These are phyloP conservation scores for Halcyon malimbica DNA, from an alignment of 2,113 vertebrate genomes.

Conservation along the genomic window DNA sequence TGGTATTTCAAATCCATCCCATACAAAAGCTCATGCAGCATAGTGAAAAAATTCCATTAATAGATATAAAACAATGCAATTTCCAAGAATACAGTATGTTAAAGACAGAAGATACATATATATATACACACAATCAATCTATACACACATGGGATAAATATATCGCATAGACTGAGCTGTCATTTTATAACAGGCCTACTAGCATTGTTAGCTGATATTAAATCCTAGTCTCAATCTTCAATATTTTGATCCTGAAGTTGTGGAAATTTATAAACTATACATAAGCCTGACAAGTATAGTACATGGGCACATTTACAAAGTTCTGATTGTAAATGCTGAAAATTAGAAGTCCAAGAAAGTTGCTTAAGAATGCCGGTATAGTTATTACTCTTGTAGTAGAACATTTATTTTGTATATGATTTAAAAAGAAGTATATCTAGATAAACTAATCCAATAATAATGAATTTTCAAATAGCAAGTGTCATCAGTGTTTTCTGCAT, in stretches of 20 bases:
- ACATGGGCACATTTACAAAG: neutral
- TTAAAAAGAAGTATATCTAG: neutral
- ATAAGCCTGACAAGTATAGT: neutral
- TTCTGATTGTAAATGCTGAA: neutral
- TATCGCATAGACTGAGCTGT: neutral
- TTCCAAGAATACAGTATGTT: neutral
- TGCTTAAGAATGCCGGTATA: neutral
- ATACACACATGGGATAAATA: neutral
- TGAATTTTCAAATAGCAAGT: neutral
- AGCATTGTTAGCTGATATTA: neutral
- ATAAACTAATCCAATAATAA: neutral
- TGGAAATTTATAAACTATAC: neutral
- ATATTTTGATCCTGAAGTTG: neutral
- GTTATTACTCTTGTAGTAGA: neutral
- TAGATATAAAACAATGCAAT: neutral
- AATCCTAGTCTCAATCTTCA: neutral
- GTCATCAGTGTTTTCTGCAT: neutral
- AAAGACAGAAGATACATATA: neutral
- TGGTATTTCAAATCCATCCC: neutral
- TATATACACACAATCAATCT: neutral
- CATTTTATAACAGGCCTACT: neutral
- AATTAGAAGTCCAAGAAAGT: neutral
- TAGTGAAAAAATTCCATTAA: neutral
- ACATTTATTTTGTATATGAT: neutral
- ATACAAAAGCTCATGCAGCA: neutral